Evolutionary conservation across 2,888 invertebrate genomes (phyloP).

Genomic region (Phrixothrix hirtus): DNA sequence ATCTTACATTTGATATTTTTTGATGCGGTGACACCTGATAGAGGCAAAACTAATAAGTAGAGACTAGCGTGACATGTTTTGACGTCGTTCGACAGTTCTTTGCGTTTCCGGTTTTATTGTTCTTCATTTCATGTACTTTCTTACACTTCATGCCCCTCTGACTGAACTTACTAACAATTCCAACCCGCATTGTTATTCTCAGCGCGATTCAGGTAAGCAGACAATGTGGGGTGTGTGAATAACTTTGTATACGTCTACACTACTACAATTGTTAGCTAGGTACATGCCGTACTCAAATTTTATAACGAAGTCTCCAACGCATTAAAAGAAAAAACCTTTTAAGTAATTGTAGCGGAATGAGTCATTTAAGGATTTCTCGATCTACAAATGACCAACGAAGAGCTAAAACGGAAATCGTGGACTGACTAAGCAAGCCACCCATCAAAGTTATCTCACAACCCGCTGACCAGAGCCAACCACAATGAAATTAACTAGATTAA

Average conservation of each 20-base stretch:
- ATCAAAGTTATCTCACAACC: constrained; percentile 29
- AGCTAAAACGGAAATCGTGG: constrained; percentile 17
- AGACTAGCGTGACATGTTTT: constrained; percentile 39
- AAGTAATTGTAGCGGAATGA: not conserved
- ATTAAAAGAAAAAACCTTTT: constrained; percentile 4
- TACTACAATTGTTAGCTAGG: constrained; percentile 6
- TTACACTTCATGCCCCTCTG: constrained; percentile 23
- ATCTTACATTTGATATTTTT: constrained; percentile 35
- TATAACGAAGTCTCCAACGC: not conserved
- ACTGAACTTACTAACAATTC: constrained; percentile 27
- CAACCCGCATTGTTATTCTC: constrained; percentile 33
- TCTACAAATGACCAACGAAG: constrained; percentile 4
- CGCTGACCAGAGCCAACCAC: constrained; percentile 22
- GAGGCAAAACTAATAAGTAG: constrained; percentile 27
- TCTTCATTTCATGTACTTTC: constrained; percentile 16
- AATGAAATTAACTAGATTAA: constrained; percentile 28
- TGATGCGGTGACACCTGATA: constrained; percentile 36
- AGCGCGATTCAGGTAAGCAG: constrained; percentile 28
- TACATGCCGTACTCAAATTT: constrained; percentile 1
- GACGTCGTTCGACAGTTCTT: constrained; percentile 41
- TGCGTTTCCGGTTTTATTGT: constrained; percentile 36
- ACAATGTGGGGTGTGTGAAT: constrained; percentile 29
- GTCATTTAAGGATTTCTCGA: constrained; percentile 4
- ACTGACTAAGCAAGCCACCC: constrained; percentile 24
- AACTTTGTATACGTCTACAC: constrained; percentile 8